Evolutionary conservation across 1,140 invertebrate species (phyloP).

Genomic region (Lordiphosa mommai): DNA sequence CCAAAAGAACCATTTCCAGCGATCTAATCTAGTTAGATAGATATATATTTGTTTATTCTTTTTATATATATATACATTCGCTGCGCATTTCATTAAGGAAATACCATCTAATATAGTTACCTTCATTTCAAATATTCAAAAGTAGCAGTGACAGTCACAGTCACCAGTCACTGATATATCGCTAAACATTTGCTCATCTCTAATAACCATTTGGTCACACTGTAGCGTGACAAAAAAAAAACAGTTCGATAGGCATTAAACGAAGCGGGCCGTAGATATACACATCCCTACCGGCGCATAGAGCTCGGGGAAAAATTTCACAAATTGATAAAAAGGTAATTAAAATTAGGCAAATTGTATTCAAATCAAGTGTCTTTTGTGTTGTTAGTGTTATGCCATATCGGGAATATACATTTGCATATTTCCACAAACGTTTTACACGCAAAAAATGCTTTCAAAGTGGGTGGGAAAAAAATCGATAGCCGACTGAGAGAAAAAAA

Average conservation of each 20-base stretch:
- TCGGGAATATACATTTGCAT: neutral
- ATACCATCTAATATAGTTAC: no score
- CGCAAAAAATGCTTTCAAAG: constrained; percentile 51
- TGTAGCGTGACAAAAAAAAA: neutral
- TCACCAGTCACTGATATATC: no score
- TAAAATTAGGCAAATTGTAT: constrained; percentile 46
- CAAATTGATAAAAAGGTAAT: constrained; percentile 18
- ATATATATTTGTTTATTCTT: no score
- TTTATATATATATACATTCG: no score
- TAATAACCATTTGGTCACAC: no score
- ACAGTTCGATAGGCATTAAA: neutral
- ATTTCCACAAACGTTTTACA: constrained; percentile 26
- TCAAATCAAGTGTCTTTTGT: constrained; percentile 20
- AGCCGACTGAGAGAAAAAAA: constrained; percentile 23
- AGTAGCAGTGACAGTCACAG: no score
- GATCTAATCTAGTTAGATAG: no score
- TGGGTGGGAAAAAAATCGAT: constrained; percentile 52
- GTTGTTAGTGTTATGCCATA: neutral
- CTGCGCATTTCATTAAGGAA: no score
- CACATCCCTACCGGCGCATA: constrained; percentile 52
- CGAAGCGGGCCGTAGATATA: neutral
- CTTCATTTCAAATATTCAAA: no score
- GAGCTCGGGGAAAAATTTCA: constrained; percentile 37
- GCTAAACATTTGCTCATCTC: no score
- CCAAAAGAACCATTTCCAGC: no score